Percentiles rank a stretch among this genome's conserved stretches.
phyloP scores from a whole-genome alignment of 2,888 invertebrate species.

The Drosophila affinis region DNA sequence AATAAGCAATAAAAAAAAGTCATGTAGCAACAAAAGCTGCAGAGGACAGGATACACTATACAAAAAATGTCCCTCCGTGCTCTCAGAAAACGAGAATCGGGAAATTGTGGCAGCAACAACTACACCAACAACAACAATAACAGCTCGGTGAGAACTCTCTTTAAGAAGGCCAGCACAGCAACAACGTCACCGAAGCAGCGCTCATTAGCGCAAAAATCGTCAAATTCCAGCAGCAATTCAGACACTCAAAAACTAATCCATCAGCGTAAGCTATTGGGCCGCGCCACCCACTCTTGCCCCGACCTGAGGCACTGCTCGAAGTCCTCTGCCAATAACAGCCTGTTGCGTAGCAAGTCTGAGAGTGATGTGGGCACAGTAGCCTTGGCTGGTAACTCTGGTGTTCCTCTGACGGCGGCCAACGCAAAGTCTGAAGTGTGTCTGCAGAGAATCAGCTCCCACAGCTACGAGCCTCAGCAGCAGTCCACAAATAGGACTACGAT shows the following conservation, averaged over 20 bases:
- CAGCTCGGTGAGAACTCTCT: slow-evolving; percentile 41
- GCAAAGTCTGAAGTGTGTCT: slow-evolving; percentile 83
- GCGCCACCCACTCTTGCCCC: slow-evolving; percentile 67
- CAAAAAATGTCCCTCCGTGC: slow-evolving; percentile 83
- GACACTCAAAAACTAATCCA: slow-evolving; percentile 45
- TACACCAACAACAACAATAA: slow-evolving; percentile 37
- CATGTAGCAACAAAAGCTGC: slow-evolving; percentile 17
- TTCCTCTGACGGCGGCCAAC: slow-evolving; percentile 65
- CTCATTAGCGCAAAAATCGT: slow-evolving; percentile 14
- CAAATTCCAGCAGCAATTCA: slow-evolving; percentile 2
- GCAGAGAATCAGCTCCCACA: slow-evolving; percentile 82
- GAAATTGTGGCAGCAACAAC: slow-evolving; percentile 21
- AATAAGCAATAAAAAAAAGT: slow-evolving; percentile 21
- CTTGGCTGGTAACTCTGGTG: slow-evolving; percentile 57
- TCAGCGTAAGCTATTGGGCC: slow-evolving; percentile 69
- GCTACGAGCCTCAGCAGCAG: slow-evolving; percentile 51
- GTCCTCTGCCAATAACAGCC: slow-evolving; percentile 45
- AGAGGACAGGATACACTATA: slow-evolving; percentile 1
- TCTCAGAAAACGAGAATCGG: slow-evolving; percentile 81
- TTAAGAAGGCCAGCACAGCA: slow-evolving; percentile 60
- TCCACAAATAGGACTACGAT: slow-evolving; percentile 31
- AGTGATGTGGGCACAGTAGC: slow-evolving; percentile 75
- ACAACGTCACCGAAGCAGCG: slow-evolving; percentile 56
- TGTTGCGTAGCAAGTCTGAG: slow-evolving; percentile 82
- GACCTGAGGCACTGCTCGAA: slow-evolving; percentile 61